Evolutionary conservation across 1,140 invertebrate species (phyloP), one percentile per base, ranked within the genome.

Genomic region (Leptoteleia sp.): DNA sequence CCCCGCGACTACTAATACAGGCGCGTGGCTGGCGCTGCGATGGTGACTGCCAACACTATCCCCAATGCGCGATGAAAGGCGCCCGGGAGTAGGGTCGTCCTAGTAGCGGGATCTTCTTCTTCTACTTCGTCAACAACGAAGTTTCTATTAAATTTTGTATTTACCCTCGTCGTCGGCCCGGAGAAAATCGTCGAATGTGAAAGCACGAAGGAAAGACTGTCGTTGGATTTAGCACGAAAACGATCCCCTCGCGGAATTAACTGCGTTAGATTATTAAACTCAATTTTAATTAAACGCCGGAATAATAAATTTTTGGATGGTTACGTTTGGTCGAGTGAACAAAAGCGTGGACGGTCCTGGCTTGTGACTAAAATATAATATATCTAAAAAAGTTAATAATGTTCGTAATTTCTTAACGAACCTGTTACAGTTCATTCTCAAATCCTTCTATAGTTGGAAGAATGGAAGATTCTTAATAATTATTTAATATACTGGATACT

Each of bases 131-230:
- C 80, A 82, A 83, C 71, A 83, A 84, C 79, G 35, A 83, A 83
- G 80, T 85, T 84, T 85, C 76, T 82, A 87, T 87, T 85, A 82
- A 84, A 84, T 83, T 84, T 84, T 54, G 79, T 84, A 82, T 85
- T 86, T 84, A 83, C 79, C 76, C 70, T 76, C 67, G 78, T 76
- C 70, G 55, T 45, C 48, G 67, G 50, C 12, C 64, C 67, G 45
- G 62, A 67, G 72, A 79, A 82, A 84, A 85, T 81, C 81, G 76
- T 82, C 68, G 57, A 71, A 79, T 79, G 80, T 75, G 75, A 78
- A 73, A 67, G 50, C 48, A 47, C 31, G 64, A 33, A 12, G 55
- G 37, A 35, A 73, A 75, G 45, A 62, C 64, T 67, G 65, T 76
- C 65, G 38, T 43, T 40, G 61, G 47, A 67, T 76, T 76, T 55